phyloP scores from a whole-genome alignment of 92 coral and sea anemone genomes.

The Bergia puertoricense region DNA sequence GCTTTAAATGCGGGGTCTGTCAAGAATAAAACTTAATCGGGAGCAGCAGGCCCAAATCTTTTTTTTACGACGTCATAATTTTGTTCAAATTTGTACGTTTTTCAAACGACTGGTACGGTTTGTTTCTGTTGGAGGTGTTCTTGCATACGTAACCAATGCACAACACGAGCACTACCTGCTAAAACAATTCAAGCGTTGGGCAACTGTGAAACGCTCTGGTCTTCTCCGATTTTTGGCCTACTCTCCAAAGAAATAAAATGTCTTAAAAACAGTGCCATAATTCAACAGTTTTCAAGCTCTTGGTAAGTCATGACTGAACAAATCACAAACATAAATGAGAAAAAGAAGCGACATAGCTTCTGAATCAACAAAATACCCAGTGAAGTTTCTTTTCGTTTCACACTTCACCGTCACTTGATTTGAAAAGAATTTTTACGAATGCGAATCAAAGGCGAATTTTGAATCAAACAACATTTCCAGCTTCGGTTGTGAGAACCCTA shows the following conservation, averaged over 20 bases:
- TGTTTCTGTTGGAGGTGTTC: conserved; percentile 32
- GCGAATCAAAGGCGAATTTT: neutral
- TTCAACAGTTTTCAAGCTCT: neutral
- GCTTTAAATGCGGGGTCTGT: neutral
- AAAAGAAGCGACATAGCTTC: conserved; percentile 13
- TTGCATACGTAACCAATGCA: conserved; percentile 41
- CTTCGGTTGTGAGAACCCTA: neutral
- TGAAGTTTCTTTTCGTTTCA: neutral
- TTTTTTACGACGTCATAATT: neutral
- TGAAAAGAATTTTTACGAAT: conserved; percentile 9
- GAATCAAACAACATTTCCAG: neutral
- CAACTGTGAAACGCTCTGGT: neutral
- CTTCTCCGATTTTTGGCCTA: conserved; percentile 12
- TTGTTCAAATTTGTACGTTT: conserved; percentile 11
- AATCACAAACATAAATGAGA: neutral
- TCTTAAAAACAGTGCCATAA: neutral
- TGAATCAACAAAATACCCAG: conserved; percentile 34
- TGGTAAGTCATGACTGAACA: neutral
- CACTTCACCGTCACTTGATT: neutral
- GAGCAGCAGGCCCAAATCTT: neutral
- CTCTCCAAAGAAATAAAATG: neutral
- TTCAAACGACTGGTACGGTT: conserved; percentile 8
- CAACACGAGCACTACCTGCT: conserved; percentile 43
- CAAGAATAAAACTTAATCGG: neutral
- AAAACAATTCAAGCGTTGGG: conserved; percentile 31